Evolutionary conservation across 1,140 invertebrate genomes (phyloP).

Genomic region (Oedothorax gibbosus): DNA sequence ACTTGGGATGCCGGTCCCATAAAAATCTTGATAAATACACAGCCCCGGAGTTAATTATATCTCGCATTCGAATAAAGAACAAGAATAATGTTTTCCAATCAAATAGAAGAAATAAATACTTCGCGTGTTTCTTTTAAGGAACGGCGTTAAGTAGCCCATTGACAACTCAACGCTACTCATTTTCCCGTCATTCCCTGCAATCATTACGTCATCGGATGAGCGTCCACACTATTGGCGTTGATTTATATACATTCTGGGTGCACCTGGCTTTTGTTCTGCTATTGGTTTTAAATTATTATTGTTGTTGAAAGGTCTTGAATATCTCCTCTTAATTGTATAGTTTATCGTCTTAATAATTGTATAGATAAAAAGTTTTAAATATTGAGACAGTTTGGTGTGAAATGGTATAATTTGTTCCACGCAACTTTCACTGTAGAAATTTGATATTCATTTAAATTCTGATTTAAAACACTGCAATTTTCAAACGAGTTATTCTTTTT

Average conservation of each 20-base stretch:
- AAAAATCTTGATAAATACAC: constrained; percentile 37
- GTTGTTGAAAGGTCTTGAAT: constrained; percentile 3
- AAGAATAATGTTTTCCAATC: constrained; percentile 36
- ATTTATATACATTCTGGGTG: constrained; percentile 43
- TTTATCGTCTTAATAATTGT: too few relatives aligned
- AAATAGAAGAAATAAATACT: constrained; percentile 5
- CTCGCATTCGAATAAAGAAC: background rate
- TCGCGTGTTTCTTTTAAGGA: constrained; percentile 33
- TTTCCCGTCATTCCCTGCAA: constrained; percentile 52
- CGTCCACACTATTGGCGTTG: constrained; percentile 54
- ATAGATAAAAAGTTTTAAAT: too few relatives aligned
- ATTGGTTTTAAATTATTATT: constrained; percentile 21
- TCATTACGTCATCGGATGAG: constrained; percentile 54
- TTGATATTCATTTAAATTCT: too few relatives aligned
- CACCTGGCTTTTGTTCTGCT: constrained; percentile 39
- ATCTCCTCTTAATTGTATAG: background rate
- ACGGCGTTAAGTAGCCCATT: constrained; percentile 38
- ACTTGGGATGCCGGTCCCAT: background rate
- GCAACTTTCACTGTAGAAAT: too few relatives aligned
- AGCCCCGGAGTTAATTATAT: constrained; percentile 35
- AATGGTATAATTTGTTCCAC: too few relatives aligned
- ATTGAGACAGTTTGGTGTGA: too few relatives aligned
- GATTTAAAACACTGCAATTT: too few relatives aligned
- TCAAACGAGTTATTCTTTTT: too few relatives aligned
- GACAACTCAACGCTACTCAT: constrained; percentile 44